Base-by-base conservation (phyloP, 2,888 invertebrate species). In the Boloria euphrosyne region DNA sequence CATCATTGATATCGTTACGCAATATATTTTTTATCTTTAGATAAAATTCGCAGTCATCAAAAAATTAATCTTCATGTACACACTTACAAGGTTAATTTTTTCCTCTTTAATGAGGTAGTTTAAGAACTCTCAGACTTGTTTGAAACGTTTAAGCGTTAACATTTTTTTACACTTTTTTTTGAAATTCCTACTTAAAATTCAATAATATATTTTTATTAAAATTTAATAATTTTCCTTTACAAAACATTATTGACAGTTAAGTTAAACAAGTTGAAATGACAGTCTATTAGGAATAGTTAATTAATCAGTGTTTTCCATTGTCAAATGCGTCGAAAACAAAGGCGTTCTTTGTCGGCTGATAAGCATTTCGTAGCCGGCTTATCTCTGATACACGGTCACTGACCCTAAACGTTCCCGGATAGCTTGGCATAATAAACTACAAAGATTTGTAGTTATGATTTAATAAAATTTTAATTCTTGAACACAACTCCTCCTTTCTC, bases 361-460 rank as follows among this genome's bases (percentile, higher is more conserved):
- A 90, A 89, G 80, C 80, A 79, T 80, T 82, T 82, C 77, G 85
- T 84, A 83, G 87, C 75, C 74, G 78, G 80, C 85, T 90, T 90
- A 91, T 91, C 90, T 86, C 79, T 81, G 91, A 91, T 92, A 91
- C 75, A 62, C 86, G 91, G 90, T 86, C 89, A 82, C 64, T 78
- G 86, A 90, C 89, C 89, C 79, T 79, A 65, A 65, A 68, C 65
- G 78, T 77, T 81, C 85, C 86, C 81, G 81, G 81, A 82, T 78
- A 69, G 81, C 68, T 68, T 75, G 78, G 78, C 78, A 82, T 73
- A 79, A 78, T 80, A 78, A 78, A 78, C 77, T 78, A 79, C 72
- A 76, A 78, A 79, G 62, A 73, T 71, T 66, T 62, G 65, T 71
- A 67, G 69, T 71, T 70, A 1, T 65, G 65, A 65, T 70, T 67